Base-by-base conservation (phyloP, 1,140 invertebrate species). In the Drosophila tropicalis region DNA sequence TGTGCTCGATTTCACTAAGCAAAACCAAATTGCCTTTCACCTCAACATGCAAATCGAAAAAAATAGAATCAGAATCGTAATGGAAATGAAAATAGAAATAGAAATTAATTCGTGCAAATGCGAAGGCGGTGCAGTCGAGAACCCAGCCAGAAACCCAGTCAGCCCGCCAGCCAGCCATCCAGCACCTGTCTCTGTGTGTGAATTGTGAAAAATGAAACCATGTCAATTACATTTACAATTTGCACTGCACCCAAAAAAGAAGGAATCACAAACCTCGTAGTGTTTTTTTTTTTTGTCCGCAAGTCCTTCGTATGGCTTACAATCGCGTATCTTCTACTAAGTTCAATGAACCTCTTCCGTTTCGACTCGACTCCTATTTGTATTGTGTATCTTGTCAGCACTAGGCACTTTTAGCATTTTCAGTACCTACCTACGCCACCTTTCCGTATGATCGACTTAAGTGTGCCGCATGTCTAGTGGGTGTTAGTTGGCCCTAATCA, bases 171-270 rank as follows among this genome's bases (percentile, higher is more conserved):
- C 22, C 58, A 51, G 9, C 22, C 55, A 39, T 57, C 40, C 62
- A 15, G 15, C 40, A 44, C 36, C 17, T 56, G 63, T 40, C 36
- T 66, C 36, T 66, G 70, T 34, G 47, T 66, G 70, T 34, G 47
- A 34, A 57, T 29, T 62, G 76, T 70, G 54, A 67, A 44, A 90
- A 90, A 90, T 25, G 80, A 90, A 90, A 90, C 82, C 87, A 90
- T 90, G 87, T 90, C 87, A 90, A 84, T 90, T 90, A 76, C 83
- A 76, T 84, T 89, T 74, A 58, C 72, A 80, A 82, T 87, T 87
- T 54, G 71, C 83, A 69, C 84, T 51, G 36, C 44, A 51, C 9
- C 84, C 83, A 29, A 76, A 79, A 86, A 74, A 57, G 9, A 10
- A 19, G 12, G 60, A 10, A 55, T 32, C 40, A 44, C n/a, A 22